Evolutionary conservation across 2,113 vertebrate species (phyloP).

Genomic region (Cromileptes altivelis): DNA sequence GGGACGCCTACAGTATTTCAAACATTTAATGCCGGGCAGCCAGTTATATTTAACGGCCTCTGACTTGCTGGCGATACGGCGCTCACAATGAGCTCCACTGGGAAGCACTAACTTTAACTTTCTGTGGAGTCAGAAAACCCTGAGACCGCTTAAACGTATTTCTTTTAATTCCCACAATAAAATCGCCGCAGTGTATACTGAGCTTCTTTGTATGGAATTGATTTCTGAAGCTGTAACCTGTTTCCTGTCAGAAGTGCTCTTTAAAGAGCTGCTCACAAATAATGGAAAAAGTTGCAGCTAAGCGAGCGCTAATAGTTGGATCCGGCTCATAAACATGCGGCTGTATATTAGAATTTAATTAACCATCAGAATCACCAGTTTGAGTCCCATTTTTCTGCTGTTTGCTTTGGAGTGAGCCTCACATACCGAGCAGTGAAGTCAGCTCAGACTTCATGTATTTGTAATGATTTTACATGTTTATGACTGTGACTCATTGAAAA

Average conservation of each 20-base stretch:
- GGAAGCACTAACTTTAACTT: slow-evolving; percentile 45
- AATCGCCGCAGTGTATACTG: slow-evolving; percentile 31
- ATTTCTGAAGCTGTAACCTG: slow-evolving; percentile 56
- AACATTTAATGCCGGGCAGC: slow-evolving; percentile 18
- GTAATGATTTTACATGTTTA: slow-evolving; percentile 62
- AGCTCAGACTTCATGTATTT: slow-evolving; percentile 18
- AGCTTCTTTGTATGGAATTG: slow-evolving; percentile 54
- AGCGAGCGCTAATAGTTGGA: slow-evolving; percentile 38
- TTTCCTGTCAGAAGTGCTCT: slow-evolving; percentile 60
- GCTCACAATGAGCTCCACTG: slow-evolving; percentile 62
- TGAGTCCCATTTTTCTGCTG: slow-evolving; percentile 39
- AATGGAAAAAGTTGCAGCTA: slow-evolving; percentile 50
- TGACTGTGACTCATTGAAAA: slow-evolving; percentile 48
- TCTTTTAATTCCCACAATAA: slow-evolving; percentile 60
- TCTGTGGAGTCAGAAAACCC: slow-evolving; percentile 24
- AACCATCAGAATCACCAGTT: slow-evolving; percentile 28
- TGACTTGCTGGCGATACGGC: neutral
- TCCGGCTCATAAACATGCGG: slow-evolving; percentile 48
- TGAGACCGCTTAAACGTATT: slow-evolving; percentile 33
- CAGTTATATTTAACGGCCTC: slow-evolving; percentile 52
- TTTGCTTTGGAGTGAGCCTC: slow-evolving; percentile 35
- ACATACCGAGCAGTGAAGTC: slow-evolving; percentile 11
- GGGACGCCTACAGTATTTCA: slow-evolving; percentile 29
- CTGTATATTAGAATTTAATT: slow-evolving; percentile 59
- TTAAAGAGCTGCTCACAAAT: slow-evolving; percentile 53